Evolutionary conservation across 2,797 vertebrate species (phyloP).

Genomic region (Ctenosaura bakeri): DNA sequence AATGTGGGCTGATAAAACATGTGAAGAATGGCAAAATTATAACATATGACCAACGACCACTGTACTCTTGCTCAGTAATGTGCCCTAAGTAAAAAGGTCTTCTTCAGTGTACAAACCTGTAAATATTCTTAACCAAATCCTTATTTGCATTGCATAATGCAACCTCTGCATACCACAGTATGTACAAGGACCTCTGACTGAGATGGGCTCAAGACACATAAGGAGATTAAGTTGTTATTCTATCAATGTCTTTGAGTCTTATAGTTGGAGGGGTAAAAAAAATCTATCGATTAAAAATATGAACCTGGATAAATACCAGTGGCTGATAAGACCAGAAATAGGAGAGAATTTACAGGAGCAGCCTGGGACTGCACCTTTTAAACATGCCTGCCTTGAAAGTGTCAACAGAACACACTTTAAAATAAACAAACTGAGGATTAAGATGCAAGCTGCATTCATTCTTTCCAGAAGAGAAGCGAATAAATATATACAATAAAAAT

Average conservation of each 20-base stretch:
- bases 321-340: not conserved
- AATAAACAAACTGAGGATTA: not conserved
- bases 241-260: not conserved
- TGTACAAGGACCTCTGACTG: too few species aligned
- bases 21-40: not conserved
- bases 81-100: not conserved
- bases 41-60: not conserved
- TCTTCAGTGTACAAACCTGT: not conserved
- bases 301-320: not conserved
- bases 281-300: too few species aligned
- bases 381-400: not conserved
- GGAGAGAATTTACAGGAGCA: not conserved
- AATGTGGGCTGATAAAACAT: not conserved
- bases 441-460: not conserved
- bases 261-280: not conserved
- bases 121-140: not conserved
- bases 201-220: not conserved
- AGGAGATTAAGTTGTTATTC: not conserved
- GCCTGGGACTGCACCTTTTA: not conserved
- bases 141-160: not conserved
- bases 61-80: not conserved
- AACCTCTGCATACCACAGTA: not conserved
- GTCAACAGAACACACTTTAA: not conserved
- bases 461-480: not conserved
- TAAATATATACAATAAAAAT: not conserved